Conservation (phyloP, 2,797 vertebrate genomes). For the Fundulus diaphanus region DNA sequence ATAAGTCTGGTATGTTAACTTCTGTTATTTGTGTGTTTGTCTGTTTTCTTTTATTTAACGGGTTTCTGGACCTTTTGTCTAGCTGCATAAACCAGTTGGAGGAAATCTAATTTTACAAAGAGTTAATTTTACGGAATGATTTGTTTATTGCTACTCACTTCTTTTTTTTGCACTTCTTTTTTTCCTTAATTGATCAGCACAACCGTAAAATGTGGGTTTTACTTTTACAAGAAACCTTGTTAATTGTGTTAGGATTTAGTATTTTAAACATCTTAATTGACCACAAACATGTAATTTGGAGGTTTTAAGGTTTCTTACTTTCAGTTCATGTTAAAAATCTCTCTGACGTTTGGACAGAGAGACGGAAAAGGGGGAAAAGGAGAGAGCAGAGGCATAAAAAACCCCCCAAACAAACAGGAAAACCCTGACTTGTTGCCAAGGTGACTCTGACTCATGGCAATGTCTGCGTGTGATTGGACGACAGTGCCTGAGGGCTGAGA, state of each 20-base stretch:
- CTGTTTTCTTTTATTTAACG: conserved; percentile 17
- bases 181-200: background rate
- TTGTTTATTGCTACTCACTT: background rate
- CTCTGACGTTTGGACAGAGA: conserved; percentile 30
- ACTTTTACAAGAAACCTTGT: background rate
- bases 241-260: background rate
- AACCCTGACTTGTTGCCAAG: conserved; percentile 85
- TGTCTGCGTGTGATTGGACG: conserved; percentile 69
- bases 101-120: background rate
- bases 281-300: background rate
- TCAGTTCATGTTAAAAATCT: background rate
- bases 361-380: conserved; percentile 17
- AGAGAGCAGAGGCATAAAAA: conserved; percentile 31
- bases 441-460: conserved; percentile 76
- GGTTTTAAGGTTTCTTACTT: background rate
- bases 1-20: conserved; percentile 70
- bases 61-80: conserved; percentile 28
- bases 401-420: conserved; percentile 44
- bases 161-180: no score
- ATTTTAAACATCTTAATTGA: background rate
- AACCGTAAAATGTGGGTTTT: background rate
- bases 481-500: conserved; percentile 31
- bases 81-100: background rate
- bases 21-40: conserved; percentile 40
- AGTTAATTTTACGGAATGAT: no score